A percentile compares a stretch with the other conserved stretches of the same genome.
Conservation (phyloP, 2,113 vertebrate species). For the Athene cunicularia region DNA sequence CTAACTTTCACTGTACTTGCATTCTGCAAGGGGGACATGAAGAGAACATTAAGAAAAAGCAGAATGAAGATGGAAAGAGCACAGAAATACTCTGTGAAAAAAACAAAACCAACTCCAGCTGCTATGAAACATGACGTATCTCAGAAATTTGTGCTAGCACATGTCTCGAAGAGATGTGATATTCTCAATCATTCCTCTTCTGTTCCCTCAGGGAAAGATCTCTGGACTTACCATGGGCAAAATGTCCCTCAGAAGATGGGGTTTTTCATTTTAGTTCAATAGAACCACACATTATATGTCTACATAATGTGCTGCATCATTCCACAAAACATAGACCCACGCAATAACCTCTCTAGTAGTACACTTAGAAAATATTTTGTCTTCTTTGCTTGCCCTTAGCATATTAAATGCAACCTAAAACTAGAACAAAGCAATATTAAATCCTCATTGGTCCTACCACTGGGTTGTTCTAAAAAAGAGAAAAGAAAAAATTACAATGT, state of each 20-base stretch:
- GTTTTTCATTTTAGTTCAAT: not conserved
- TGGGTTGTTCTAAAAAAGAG: not conserved
- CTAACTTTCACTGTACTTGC: not conserved
- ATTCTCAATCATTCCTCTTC: not conserved
- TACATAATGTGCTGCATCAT: not conserved
- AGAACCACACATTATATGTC: not conserved
- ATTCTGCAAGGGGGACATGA: not conserved
- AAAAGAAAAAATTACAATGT: not conserved
- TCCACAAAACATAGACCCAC: not conserved
- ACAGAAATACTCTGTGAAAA: not conserved
- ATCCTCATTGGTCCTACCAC: not conserved
- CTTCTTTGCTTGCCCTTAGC: not conserved
- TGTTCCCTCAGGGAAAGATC: not conserved
- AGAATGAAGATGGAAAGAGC: not conserved
- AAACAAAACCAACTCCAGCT: not conserved
- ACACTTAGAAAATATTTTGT: not conserved
- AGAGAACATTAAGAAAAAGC: not conserved
- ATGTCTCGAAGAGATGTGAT: not conserved
- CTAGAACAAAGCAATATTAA: not conserved
- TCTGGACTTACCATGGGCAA: not conserved
- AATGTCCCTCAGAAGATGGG: not conserved
- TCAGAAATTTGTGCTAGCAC: not conserved
- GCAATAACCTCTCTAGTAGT: not conserved
- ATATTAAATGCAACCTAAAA: accelerated
- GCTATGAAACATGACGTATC: not conserved